Percentiles rank a stretch among this genome's conserved stretches.
Conservation (phyloP, 2,888 invertebrate genomes). For the Lissonota sp. region DNA sequence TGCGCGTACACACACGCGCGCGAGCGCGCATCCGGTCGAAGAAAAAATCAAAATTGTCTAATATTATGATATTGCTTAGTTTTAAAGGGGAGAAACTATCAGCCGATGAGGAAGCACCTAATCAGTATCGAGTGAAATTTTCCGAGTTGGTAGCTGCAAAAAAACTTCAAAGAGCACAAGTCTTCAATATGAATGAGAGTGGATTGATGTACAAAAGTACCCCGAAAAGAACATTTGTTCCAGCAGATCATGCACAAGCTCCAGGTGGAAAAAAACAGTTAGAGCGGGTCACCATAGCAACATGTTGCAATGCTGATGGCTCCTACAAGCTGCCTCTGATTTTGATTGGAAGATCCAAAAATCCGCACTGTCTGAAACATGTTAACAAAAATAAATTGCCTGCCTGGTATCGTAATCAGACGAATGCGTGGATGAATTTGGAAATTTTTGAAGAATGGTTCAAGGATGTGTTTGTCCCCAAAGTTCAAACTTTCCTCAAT, state of each 20-base stretch:
- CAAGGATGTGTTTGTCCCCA: slow-evolving; percentile 50
- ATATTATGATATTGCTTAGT: slow-evolving; percentile 34
- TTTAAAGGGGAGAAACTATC: slow-evolving; percentile 64
- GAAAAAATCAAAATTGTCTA: slow-evolving; percentile 34
- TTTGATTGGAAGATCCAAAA: slow-evolving; percentile 65
- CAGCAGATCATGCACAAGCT: slow-evolving; percentile 57
- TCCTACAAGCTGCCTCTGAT: slow-evolving; percentile 62
- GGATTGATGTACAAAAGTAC: slow-evolving; percentile 65
- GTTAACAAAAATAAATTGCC: slow-evolving; percentile 61
- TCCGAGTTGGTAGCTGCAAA: slow-evolving; percentile 46
- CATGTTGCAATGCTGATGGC: slow-evolving; percentile 67
- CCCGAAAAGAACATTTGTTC: slow-evolving; percentile 65
- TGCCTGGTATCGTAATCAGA: slow-evolving; percentile 66
- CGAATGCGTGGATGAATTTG: slow-evolving; percentile 65
- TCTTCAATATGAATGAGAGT: slow-evolving; percentile 70
- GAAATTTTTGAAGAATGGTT: slow-evolving; percentile 62
- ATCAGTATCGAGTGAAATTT: slow-evolving; percentile 61
- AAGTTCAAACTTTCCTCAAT: slow-evolving; percentile 53
- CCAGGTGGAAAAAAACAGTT: slow-evolving; percentile 64
- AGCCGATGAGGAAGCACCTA: slow-evolving; percentile 61
- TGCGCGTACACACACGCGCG: too few relatives aligned
- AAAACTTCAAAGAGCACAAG: slow-evolving; percentile 52
- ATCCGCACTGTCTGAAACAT: slow-evolving; percentile 66
- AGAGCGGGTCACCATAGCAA: slow-evolving; percentile 64
- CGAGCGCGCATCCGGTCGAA: too few relatives aligned